Evolutionary conservation across 2,113 vertebrate genomes (phyloP).

Genomic region (Alexandromys fortis): DNA sequence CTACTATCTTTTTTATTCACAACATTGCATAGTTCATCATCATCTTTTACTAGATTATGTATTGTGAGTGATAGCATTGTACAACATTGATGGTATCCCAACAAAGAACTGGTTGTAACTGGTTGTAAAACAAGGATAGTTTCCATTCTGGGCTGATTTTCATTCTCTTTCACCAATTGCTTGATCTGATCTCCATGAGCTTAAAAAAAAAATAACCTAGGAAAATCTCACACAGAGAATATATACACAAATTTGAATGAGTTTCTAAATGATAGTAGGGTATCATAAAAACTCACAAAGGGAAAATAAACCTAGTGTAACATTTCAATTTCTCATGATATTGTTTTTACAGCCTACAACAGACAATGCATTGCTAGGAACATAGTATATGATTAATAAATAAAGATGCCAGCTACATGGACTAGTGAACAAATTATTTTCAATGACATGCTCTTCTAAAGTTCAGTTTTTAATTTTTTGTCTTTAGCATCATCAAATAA

Average conservation of each 20-base stretch:
- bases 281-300: neutral
- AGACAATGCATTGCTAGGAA: neutral
- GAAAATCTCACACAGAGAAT: neutral
- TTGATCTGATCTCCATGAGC: neutral
- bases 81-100: neutral
- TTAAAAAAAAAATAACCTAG: neutral
- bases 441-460: neutral
- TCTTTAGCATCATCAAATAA: neutral
- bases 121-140: neutral
- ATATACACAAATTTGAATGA: neutral
- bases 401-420: neutral
- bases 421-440: neutral
- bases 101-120: neutral
- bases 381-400: neutral
- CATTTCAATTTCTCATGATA: too few species aligned
- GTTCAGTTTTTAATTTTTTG: neutral
- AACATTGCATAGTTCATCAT: too few species aligned
- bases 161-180: neutral
- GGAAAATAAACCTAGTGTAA: neutral
- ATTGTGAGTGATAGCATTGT: too few species aligned
- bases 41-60: too few species aligned
- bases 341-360: too few species aligned
- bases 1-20: too few species aligned
- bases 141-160: neutral
- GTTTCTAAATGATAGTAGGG: neutral